Conservation (phyloP, 1,140 invertebrate species). For the Penaeus vannamei region DNA sequence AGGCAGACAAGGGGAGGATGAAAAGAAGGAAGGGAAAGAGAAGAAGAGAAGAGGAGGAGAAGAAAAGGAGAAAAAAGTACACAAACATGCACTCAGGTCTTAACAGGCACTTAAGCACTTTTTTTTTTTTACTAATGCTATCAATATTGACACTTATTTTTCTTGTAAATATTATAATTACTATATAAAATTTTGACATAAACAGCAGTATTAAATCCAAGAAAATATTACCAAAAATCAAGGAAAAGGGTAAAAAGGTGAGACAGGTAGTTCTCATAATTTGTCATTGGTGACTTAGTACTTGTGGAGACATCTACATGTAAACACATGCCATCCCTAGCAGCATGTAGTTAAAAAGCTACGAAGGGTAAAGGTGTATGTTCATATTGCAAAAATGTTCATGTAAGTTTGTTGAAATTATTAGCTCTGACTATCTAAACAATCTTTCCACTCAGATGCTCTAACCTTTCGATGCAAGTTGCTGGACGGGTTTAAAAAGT, state of each 20-base stretch:
- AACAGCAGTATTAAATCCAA: neutral
- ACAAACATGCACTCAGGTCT: neutral
- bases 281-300: too few relatives aligned
- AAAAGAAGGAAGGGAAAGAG: neutral
- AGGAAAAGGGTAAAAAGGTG: too few relatives aligned
- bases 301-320: too few relatives aligned
- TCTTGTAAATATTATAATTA: neutral
- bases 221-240: too few relatives aligned
- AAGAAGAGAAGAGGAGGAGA: neutral
- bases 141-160: neutral
- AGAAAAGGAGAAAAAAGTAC: neutral
- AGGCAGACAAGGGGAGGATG: neutral
- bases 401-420: too few relatives aligned
- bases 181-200: neutral
- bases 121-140: neutral
- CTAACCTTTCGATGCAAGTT: conserved; percentile 80
- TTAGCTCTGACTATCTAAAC: neutral
- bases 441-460: neutral
- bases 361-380: too few relatives aligned
- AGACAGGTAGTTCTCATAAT: too few relatives aligned
- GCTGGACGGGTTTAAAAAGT: conserved; percentile 66
- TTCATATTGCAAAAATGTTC: too few relatives aligned
- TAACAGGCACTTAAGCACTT: too few relatives aligned
- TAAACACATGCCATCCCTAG: neutral
- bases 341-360: neutral